phyloP scores from a whole-genome alignment of 2,113 vertebrate species.

The Nannobrachium achirus region DNA sequence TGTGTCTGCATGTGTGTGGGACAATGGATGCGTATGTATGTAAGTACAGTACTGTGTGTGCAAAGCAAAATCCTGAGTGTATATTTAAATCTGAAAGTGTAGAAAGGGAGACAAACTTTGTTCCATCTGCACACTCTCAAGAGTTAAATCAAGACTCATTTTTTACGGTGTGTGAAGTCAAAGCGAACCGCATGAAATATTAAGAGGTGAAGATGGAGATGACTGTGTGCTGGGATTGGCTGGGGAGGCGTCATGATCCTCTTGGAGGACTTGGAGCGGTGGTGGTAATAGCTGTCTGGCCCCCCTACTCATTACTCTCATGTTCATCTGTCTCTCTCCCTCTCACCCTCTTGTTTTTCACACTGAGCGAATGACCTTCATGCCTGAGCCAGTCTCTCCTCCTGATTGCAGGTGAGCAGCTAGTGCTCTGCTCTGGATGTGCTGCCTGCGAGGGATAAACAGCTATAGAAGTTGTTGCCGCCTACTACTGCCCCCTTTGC shows the following conservation, averaged over 20 bases:
- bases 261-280: slow-evolving; percentile 85
- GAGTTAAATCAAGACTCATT: too few species aligned
- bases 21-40: slow-evolving; percentile 13
- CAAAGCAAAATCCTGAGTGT: too few species aligned
- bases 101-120: too few species aligned
- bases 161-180: slow-evolving; percentile 77
- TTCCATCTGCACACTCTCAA: too few species aligned
- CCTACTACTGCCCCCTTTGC: slow-evolving; percentile 66
- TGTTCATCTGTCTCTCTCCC: slow-evolving; percentile 51
- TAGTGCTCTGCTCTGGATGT: slow-evolving; percentile 55
- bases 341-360: slow-evolving; percentile 54
- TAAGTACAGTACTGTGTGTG: background rate
- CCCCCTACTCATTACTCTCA: slow-evolving; percentile 89
- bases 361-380: slow-evolving; percentile 78
- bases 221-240: slow-evolving; percentile 89
- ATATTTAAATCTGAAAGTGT: too few species aligned
- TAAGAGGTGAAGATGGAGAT: slow-evolving; percentile 92
- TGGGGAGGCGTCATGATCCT: slow-evolving; percentile 91
- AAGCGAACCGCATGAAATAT: slow-evolving; percentile 89
- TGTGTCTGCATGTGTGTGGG: background rate
- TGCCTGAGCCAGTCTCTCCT: slow-evolving; percentile 61
- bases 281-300: slow-evolving; percentile 88
- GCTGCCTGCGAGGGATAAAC: slow-evolving; percentile 52
- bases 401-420: slow-evolving; percentile 54
- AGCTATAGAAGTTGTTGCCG: slow-evolving; percentile 59